Conservation (phyloP, 2,888 invertebrate genomes). For the Acleris cristana region DNA sequence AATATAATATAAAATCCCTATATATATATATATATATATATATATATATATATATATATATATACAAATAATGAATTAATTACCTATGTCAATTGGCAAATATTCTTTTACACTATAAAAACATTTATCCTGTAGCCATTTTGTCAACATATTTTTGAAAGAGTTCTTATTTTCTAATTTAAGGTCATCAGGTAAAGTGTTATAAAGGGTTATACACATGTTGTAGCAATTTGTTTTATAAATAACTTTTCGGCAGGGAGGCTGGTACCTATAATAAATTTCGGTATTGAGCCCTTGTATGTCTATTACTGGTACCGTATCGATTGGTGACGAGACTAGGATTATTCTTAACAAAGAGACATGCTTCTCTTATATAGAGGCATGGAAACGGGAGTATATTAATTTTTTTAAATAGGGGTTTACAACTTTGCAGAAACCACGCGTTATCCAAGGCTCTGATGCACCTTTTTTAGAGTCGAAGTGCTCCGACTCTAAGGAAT, state of each 20-base stretch:
- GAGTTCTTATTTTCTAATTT: background rate
- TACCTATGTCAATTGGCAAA: background rate
- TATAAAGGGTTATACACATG: constrained; percentile 1
- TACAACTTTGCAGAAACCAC: too few species aligned
- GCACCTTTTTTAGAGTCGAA: too few species aligned
- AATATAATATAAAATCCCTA: too few species aligned
- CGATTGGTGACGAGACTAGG: too few species aligned
- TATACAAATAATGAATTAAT: background rate
- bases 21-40: too few species aligned
- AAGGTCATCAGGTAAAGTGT: background rate
- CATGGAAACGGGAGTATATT: too few species aligned
- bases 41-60: too few species aligned
- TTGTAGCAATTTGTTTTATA: constrained; percentile 1
- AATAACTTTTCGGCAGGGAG: background rate
- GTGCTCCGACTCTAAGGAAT: too few species aligned
- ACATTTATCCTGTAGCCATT: background rate
- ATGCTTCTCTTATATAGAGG: too few species aligned
- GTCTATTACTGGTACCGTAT: background rate
- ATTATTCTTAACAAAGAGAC: too few species aligned
- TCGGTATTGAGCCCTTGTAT: constrained; percentile 6
- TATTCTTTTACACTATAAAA: constrained; percentile 1
- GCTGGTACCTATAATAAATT: background rate
- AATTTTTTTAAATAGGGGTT: too few species aligned
- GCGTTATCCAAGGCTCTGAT: too few species aligned
- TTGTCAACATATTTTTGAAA: background rate